Base-by-base conservation (phyloP, 2,888 invertebrate species). In the Oscheius sp. region DNA sequence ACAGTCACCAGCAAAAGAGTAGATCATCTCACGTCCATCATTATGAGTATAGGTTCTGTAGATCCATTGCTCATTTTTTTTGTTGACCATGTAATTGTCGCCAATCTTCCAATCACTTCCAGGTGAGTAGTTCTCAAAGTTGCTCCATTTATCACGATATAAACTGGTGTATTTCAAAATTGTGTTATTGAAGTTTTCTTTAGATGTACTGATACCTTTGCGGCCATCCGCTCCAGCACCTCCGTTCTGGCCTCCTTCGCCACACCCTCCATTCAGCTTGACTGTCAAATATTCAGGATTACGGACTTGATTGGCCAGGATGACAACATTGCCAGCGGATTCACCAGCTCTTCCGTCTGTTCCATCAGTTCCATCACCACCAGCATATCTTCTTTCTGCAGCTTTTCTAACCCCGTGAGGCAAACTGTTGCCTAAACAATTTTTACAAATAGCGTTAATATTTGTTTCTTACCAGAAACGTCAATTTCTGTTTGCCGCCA, bases 191-290 rank as follows among this genome's bases (percentile, higher is more conserved):
- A 38, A 17, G 6, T 44, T 30, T 38, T 12, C 38, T 9, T n/a
- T 28, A 12, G 47, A 28, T 6, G 36, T 45, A 14, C 33, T 17
- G n/a, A n/a, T 44, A 20, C 57, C 57, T 14, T 14, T 44, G 12
- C 17, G 28, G 6, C 66, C 66, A 20, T 66, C 17, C 0, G 2
- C 22, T 8, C 66, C 66, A 1, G 8, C n/a, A 8, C 24, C 38
- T 57, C 66, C 66, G 28, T 66, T 1, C 33, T 44, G 41, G 2
- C 66, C 66, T 14, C 28, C 51, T 49, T 66, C 22, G 20, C 66
- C 66, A 2, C 2, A 17, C 22, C 38, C 33, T 33, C 66, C 66
- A 45, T 38, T 44, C 44, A 30, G 12, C 28, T 45, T 33, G 4
- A 57, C 14, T 0, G 57, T 32, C 8, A 38, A 17, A 4, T 1